Percentiles rank a stretch among this genome's conserved stretches.
Evolutionary conservation across 1,140 invertebrate genomes (phyloP).

Genomic region (Artemia franciscana): DNA sequence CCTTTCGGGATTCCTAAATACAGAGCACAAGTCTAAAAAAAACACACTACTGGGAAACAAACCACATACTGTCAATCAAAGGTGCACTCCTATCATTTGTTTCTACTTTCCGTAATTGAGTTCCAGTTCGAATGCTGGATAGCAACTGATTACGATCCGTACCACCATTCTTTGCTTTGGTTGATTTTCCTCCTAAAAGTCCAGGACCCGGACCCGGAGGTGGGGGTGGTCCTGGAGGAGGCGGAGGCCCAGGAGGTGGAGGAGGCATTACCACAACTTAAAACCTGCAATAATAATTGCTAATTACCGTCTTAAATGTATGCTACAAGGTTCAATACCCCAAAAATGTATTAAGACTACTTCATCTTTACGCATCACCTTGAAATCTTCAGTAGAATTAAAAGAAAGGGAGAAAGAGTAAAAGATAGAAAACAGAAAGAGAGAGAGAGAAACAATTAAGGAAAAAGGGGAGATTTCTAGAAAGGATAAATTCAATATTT

Average conservation of each 20-base stretch:
- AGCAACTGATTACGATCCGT: slow-evolving; percentile 19
- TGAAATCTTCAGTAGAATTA: too few species aligned
- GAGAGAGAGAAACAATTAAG: too few species aligned
- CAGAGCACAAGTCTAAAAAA: too few species aligned
- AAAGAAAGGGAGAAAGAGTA: too few species aligned
- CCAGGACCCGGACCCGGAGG: neutral
- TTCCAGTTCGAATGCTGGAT: slow-evolving; percentile 19
- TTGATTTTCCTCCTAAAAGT: neutral
- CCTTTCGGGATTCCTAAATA: too few species aligned
- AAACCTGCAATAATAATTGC: neutral
- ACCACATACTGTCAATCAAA: slow-evolving; percentile 10
- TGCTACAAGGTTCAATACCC: too few species aligned
- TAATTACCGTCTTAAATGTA: too few species aligned
- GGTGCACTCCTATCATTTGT: slow-evolving; percentile 26
- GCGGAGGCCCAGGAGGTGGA: slow-evolving; percentile 7
- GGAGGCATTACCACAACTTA: slow-evolving; percentile 5
- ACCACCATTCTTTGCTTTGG: slow-evolving; percentile 8
- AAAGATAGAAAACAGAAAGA: too few species aligned
- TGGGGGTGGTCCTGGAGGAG: slow-evolving; percentile 7
- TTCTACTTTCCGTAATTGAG: slow-evolving; percentile 20
- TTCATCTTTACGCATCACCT: too few species aligned
- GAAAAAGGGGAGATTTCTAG: too few species aligned
- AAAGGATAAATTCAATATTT: too few species aligned
- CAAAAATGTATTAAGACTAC: too few species aligned
- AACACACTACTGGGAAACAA: neutral